Evolutionary conservation across 2,113 vertebrate species (phyloP).

Genomic region (Cynocephalus volans): DNA sequence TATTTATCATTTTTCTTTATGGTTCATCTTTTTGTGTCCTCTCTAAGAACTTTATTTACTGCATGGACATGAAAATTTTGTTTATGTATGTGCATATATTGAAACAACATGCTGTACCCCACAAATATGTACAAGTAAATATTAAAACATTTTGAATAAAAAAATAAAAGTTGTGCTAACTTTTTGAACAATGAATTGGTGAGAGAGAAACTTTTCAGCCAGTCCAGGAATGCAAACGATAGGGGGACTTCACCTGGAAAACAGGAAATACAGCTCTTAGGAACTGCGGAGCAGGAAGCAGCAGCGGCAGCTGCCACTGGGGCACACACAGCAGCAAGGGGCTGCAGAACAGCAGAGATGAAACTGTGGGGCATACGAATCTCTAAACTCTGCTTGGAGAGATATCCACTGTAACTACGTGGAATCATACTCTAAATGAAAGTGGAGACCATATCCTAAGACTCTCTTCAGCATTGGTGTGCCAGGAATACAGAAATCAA

Average conservation of each 20-base stretch:
- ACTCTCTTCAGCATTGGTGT: not conserved
- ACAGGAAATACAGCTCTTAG: not conserved
- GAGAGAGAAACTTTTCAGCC: not conserved
- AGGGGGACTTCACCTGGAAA: not conserved
- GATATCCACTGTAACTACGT: not conserved
- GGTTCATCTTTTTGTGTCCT: not conserved
- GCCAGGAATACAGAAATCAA: not conserved
- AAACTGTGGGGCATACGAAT: not conserved
- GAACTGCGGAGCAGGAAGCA: not conserved
- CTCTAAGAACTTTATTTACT: not conserved
- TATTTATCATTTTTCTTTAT: not conserved
- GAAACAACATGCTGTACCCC: too few species aligned
- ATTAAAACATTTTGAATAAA: too few species aligned
- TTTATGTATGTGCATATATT: not conserved
- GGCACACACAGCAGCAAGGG: not conserved
- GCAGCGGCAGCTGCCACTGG: not conserved
- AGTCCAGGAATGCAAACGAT: not conserved
- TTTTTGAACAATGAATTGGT: constrained; percentile 2
- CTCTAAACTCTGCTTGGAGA: not conserved
- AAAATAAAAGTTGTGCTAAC: not conserved
- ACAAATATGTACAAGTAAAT: too few species aligned
- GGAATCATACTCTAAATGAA: not conserved
- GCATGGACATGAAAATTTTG: not conserved
- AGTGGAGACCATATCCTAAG: not conserved
- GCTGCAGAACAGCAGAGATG: not conserved